These are phyloP conservation scores for Horisme vitalbata DNA, from an alignment of 2,888 invertebrate genomes.

Conservation along the genomic window DNA sequence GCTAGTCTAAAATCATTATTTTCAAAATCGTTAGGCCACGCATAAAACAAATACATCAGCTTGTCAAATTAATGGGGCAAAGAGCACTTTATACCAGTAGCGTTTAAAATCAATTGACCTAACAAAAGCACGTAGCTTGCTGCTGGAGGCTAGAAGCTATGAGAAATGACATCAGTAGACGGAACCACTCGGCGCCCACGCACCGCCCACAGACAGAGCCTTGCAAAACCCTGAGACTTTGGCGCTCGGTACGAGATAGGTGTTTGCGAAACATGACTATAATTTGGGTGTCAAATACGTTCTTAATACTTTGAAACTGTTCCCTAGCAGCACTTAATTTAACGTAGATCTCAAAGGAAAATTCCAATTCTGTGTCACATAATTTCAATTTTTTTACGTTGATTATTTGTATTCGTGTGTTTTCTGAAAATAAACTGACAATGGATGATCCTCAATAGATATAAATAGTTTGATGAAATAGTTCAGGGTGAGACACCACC, in stretches of 20 bases:
- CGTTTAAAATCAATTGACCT: constrained; percentile 14
- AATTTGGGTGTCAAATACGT: too few species aligned
- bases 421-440: too few species aligned
- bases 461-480: neutral
- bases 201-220: constrained; percentile 65
- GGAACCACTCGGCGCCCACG: constrained; percentile 70
- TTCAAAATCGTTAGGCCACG: neutral
- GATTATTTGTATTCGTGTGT: too few species aligned
- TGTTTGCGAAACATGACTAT: constrained; percentile 30
- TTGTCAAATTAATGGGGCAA: constrained; percentile 5
- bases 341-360: too few species aligned
- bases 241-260: constrained; percentile 15
- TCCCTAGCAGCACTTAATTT: too few species aligned
- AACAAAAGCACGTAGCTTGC: constrained; percentile 29
- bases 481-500: too few species aligned
- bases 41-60: neutral
- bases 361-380: too few species aligned
- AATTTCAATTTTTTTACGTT: too few species aligned
- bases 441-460: too few species aligned
- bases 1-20: neutral
- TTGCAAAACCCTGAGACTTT: constrained; percentile 61
- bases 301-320: too few species aligned
- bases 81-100: constrained; percentile 11
- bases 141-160: constrained; percentile 39
- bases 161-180: constrained; percentile 73